Evolutionary conservation across 2,888 invertebrate genomes (phyloP).

Genomic region (Ashinkailepas kermadecensis): DNA sequence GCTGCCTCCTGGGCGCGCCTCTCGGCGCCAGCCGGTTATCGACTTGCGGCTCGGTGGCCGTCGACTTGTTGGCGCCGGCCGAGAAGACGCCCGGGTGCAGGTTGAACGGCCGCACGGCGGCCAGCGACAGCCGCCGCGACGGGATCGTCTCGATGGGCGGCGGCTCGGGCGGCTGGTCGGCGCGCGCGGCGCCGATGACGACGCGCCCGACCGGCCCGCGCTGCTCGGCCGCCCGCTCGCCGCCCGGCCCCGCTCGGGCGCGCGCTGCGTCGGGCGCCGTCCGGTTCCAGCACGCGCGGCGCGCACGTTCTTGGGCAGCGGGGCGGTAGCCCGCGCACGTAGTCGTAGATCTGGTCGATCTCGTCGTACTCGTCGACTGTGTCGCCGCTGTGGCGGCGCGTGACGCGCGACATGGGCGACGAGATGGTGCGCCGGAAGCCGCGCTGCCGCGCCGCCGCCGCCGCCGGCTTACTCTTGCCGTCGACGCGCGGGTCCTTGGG

Average conservation of each 20-base stretch:
- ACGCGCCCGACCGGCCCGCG: not conserved
- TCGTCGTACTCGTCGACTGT: conserved; percentile 75
- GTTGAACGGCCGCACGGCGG: conserved; percentile 27
- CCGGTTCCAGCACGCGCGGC: conserved; percentile 36
- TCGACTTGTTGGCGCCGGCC: conserved; percentile 27
- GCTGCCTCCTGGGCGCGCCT: not conserved
- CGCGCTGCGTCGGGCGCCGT: conserved; percentile 32
- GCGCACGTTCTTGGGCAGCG: conserved; percentile 70
- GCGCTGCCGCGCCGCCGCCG: conserved; percentile 26
- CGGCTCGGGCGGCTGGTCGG: conserved; percentile 58
- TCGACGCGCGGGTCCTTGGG: conserved; percentile 33
- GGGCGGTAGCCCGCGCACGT: conserved; percentile 87
- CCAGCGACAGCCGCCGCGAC: conserved; percentile 42
- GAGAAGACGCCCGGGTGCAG: conserved; percentile 14
- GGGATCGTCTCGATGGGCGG: conserved; percentile 89
- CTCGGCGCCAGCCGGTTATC: conserved; percentile 6
- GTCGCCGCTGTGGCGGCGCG: conserved; percentile 23
- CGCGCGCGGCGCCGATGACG: conserved; percentile 13
- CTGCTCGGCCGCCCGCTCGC: conserved; percentile 44
- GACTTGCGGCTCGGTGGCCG: conserved; percentile 25
- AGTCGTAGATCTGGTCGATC: conserved; percentile 93
- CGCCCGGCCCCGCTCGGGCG: conserved; percentile 28
- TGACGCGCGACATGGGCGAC: conserved; percentile 24
- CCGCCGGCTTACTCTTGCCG: conserved; percentile 23
- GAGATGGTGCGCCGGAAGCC: conserved; percentile 23